Percentiles rank a stretch among this genome's conserved stretches.
These are phyloP conservation scores for Nemapogon koenigi DNA, from an alignment of 2,888 invertebrate species.

Conservation along the genomic window DNA sequence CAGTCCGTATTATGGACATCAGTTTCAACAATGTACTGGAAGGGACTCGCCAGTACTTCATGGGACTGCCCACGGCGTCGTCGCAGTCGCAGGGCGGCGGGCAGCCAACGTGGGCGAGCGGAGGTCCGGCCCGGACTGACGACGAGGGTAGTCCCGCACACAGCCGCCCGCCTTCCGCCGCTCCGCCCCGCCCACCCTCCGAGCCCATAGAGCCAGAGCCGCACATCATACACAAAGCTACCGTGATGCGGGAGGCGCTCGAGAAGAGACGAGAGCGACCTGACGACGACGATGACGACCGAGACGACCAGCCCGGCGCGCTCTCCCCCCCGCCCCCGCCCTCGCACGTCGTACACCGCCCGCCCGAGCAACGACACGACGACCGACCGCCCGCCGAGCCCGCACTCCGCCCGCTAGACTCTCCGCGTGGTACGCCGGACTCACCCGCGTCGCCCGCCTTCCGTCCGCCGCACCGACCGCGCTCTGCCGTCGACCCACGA, in stretches of 20 bases:
- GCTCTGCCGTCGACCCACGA: conserved; percentile 18
- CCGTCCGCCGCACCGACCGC: conserved; percentile 4
- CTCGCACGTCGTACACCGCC: conserved; percentile 56
- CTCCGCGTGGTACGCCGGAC: conserved; percentile 17
- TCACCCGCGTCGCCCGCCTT: conserved; percentile 18
- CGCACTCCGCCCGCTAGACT: conserved; percentile 30
- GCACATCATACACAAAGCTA: conserved; percentile 60
- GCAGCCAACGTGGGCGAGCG: conserved; percentile 40
- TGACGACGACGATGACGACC: conserved; percentile 50
- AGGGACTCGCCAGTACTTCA: conserved; percentile 84
- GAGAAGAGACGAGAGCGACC: conserved; percentile 51
- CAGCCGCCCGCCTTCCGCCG: conserved; percentile 34
- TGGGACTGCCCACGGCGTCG: conserved; percentile 74
- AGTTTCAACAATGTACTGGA: conserved; percentile 82
- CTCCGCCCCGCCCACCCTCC: conserved; percentile 54
- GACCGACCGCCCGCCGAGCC: conserved; percentile 47
- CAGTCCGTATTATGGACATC: conserved; percentile 73
- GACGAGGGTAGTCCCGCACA: conserved; percentile 51
- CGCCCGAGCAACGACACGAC: conserved; percentile 27
- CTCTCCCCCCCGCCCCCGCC: conserved; percentile 50
- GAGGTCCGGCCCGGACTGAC: conserved; percentile 26
- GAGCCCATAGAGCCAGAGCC: conserved; percentile 60
- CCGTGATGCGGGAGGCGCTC: conserved; percentile 59
- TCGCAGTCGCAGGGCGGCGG: conserved; percentile 42
- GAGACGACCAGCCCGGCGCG: too few species aligned